Evolutionary conservation across 2,797 vertebrate species (phyloP).

Genomic region (Cossypha polioptera): DNA sequence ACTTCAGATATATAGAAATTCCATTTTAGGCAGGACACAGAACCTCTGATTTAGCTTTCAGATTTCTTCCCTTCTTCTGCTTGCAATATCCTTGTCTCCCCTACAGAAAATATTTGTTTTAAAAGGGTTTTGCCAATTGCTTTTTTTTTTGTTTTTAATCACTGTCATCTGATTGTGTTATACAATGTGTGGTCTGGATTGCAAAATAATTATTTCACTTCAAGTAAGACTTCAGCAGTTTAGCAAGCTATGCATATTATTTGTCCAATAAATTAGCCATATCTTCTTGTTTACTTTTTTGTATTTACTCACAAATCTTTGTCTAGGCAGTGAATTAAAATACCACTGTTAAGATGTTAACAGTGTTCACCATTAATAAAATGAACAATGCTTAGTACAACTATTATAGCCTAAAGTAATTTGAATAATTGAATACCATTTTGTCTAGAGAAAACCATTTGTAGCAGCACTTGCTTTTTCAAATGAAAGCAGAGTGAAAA

Average conservation of each 20-base stretch:
- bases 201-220: neutral
- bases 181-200: neutral
- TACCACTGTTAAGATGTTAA: neutral
- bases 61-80: neutral
- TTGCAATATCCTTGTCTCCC: neutral
- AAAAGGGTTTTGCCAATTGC: neutral
- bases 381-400: neutral
- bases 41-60: neutral
- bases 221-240: neutral
- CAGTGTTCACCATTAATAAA: neutral
- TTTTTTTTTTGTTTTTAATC: neutral
- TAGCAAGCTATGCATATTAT: neutral
- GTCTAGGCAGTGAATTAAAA: neutral
- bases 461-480: neutral
- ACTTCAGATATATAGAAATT: neutral
- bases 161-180: neutral
- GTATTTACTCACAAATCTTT: neutral
- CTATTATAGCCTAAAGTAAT: neutral
- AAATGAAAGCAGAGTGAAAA: neutral
- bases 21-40: neutral
- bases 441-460: neutral
- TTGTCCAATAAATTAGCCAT: neutral
- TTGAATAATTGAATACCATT: conserved; percentile 7
- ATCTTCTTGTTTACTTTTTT: neutral
- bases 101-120: neutral